Percentiles rank a stretch among this genome's conserved stretches.
phyloP scores from a whole-genome alignment of 2,888 invertebrate species.

The Chrysina gloriosa region DNA sequence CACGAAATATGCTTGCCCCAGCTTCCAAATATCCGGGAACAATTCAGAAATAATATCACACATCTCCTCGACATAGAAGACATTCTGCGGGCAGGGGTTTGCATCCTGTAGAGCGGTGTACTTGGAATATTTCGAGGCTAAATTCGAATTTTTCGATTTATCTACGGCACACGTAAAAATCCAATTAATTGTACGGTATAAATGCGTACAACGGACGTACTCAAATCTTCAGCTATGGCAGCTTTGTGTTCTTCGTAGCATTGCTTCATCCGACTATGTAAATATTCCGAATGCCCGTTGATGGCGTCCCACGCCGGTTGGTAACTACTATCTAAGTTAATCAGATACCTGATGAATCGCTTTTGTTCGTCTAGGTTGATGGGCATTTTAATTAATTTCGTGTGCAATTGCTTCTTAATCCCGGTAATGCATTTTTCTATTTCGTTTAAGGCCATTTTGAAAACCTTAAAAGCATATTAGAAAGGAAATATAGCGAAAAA shows the following conservation, averaged over 20 bases:
- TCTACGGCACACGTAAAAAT: slow-evolving; percentile 43
- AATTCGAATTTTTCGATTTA: slow-evolving; percentile 55
- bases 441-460: slow-evolving; percentile 89
- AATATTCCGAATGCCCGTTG: slow-evolving; percentile 82
- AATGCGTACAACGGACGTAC: background rate
- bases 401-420: slow-evolving; percentile 83
- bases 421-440: slow-evolving; percentile 89
- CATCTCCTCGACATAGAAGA: slow-evolving; percentile 83
- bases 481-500: slow-evolving; percentile 27
- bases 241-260: slow-evolving; percentile 75
- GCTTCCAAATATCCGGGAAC: slow-evolving; percentile 94
- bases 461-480: slow-evolving; percentile 69
- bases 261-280: slow-evolving; percentile 74
- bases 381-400: slow-evolving; percentile 89
- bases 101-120: slow-evolving; percentile 57
- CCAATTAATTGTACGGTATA: background rate
- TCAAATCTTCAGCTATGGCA: slow-evolving; percentile 55
- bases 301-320: slow-evolving; percentile 99
- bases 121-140: slow-evolving; percentile 59
- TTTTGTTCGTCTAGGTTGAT: slow-evolving; percentile 95
- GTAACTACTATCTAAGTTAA: slow-evolving; percentile 80
- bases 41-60: slow-evolving; percentile 80
- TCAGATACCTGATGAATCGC: slow-evolving; percentile 86
- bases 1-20: slow-evolving; percentile 94
- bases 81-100: slow-evolving; percentile 72